phyloP scores from a whole-genome alignment of 2,888 invertebrate genomes.

The Thereva nobilitata region DNA sequence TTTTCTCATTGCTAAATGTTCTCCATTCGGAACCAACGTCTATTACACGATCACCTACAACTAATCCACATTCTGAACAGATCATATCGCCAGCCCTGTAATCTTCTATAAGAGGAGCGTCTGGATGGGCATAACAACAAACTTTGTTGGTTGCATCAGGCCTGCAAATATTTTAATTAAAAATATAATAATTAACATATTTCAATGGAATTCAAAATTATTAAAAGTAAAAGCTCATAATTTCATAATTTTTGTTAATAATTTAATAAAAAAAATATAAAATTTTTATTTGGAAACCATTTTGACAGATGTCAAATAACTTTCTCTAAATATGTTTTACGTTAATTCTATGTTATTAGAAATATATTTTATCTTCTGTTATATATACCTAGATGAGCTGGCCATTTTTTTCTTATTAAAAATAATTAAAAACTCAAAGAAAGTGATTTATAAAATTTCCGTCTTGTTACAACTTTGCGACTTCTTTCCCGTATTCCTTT shows the following conservation, averaged over 20 bases:
- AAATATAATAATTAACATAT: too few relatives aligned
- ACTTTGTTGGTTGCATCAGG: constrained; percentile 74
- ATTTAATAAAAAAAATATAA: not conserved
- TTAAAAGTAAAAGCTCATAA: too few relatives aligned
- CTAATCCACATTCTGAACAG: constrained; percentile 98
- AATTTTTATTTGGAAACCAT: not conserved
- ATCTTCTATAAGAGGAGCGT: constrained; percentile 95
- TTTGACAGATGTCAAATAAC: too few relatives aligned
- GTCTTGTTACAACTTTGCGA: too few relatives aligned
- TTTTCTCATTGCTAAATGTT: constrained; percentile 98
- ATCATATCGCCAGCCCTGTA: constrained; percentile 99
- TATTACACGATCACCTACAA: constrained; percentile 98
- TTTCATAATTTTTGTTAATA: not conserved
- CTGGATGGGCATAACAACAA: constrained; percentile 93
- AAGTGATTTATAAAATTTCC: too few relatives aligned
- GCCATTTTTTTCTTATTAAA: constrained; percentile 61
- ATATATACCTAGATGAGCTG: constrained; percentile 68
- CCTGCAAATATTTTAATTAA: constrained; percentile 56
- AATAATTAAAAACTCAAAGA: too few relatives aligned
- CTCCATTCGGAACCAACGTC: constrained; percentile 99
- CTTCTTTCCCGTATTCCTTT: too few relatives aligned
- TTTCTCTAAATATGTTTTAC: not conserved
- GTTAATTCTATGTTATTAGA: not conserved
- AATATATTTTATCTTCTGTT: not conserved
- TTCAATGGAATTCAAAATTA: too few relatives aligned